Evolutionary conservation across 1,140 invertebrate genomes (phyloP).

Genomic region (Meteorus sp.): DNA sequence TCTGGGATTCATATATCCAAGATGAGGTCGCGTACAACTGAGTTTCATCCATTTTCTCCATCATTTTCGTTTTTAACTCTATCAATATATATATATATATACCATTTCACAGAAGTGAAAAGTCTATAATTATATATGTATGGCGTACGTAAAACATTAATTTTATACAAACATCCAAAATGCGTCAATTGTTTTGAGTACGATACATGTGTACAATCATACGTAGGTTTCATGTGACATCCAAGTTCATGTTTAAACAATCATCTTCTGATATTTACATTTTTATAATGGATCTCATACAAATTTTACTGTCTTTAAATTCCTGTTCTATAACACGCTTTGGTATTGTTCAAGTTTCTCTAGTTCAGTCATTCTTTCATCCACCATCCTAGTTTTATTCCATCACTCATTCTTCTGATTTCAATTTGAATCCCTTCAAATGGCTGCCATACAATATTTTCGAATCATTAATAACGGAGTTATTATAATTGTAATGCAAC

Average conservation of each 20-base stretch:
- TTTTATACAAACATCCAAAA: conserved; percentile 30
- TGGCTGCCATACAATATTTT: conserved; percentile 22
- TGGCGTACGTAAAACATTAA: conserved; percentile 12
- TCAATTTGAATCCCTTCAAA: conserved; percentile 25
- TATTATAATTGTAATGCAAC: conserved; percentile 30
- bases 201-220: conserved; percentile 14
- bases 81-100: conserved; percentile 11
- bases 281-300: background rate
- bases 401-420: background rate
- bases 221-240: background rate
- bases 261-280: conserved; percentile 19
- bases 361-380: conserved; percentile 10
- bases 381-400: background rate
- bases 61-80: too few relatives aligned
- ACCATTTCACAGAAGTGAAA: conserved; percentile 7
- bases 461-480: too few relatives aligned
- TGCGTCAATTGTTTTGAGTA: conserved; percentile 23
- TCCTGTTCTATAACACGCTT: conserved; percentile 1
- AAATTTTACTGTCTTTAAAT: background rate
- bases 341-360: conserved; percentile 18
- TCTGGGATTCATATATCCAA: conserved; percentile 33
- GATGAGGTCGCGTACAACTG: too few relatives aligned
- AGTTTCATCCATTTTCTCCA: background rate
- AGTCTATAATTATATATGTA: background rate
- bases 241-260: conserved; percentile 5